Base-by-base conservation (phyloP, 2,113 vertebrate genomes). In the Noctilio leporinus region DNA sequence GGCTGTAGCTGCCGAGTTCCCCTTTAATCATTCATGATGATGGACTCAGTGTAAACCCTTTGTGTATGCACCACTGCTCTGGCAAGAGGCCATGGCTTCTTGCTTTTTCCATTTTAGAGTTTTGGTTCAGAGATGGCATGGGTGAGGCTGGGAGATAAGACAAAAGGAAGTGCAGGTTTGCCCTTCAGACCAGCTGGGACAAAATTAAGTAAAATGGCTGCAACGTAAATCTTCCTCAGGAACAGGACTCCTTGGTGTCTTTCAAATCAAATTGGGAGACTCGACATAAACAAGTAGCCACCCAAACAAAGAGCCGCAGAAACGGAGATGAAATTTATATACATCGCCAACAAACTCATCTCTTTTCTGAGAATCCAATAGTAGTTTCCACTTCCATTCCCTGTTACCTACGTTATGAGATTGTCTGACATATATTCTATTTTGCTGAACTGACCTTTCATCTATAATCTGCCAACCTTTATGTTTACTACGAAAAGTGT, bases 391-490 rank as follows among this genome's bases (percentile, higher is more conserved):
- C 86, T 73, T 85, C 67, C 17, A 24, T 30, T 91, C 65, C 76
- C 95, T 78, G 85, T n/a, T 84, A 96, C 57, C 84, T 16, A 4
- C 88, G 84, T 97, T 89, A 80, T 65, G 59, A 97, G 97, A 93
- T 93, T 95, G 73, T 95, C 91, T 78, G 89, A 96, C 0, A 2
- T 91, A 90, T 80, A 97, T 96, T 89, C 73, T 51, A 89, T 97
- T 94, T 38, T 72, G 72, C 97, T 91, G 82, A 76, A 65, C 75
- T 97, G 96, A 92, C 82, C 97, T 98, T 97, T 97, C 83, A 77
- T 93, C 94, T 96, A 59, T 89, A 96, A 97, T 96, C 97, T 96
- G 73, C 77, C 96, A 94, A 98, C 96, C 93, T 97, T 96, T 89
- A 87, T 97, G 95, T 96, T 98, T 97, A 96, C 96, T 96, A 96